A percentile compares a stretch with the other conserved stretches of the same genome.
Evolutionary conservation across 2,888 invertebrate species (phyloP).

Genomic region (Heliconius ethilla): DNA sequence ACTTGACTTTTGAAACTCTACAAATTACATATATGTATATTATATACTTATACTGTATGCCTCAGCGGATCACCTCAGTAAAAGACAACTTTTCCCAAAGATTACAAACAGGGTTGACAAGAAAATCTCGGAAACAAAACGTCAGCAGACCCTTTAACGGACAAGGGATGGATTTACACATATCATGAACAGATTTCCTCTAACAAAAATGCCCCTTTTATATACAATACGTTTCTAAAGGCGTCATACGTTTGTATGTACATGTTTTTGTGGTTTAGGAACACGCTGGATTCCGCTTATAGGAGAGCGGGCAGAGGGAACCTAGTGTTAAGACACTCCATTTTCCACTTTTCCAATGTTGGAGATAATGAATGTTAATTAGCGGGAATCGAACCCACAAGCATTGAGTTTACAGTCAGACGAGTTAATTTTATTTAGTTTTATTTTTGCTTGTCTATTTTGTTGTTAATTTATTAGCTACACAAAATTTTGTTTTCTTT

Average conservation of each 20-base stretch:
- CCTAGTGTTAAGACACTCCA: not conserved
- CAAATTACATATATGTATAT: not conserved
- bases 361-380: not conserved
- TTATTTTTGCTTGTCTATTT: too few species aligned
- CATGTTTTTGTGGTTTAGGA: too few species aligned
- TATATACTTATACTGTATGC: not conserved
- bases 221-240: not conserved
- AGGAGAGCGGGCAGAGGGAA: not conserved
- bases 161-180: constrained; percentile 79
- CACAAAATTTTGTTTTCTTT: too few species aligned
- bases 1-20: not conserved
- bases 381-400: not conserved
- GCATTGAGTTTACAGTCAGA: too few species aligned
- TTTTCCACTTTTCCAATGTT: not conserved
- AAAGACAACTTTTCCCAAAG: constrained; percentile 62
- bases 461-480: too few species aligned
- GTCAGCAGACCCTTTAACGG: constrained; percentile 68
- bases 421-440: too few species aligned
- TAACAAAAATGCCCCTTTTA: constrained; percentile 65
- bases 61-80: constrained; percentile 20
- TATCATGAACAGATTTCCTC: constrained; percentile 78
- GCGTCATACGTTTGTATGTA: not conserved
- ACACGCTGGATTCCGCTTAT: not conserved
- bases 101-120: constrained; percentile 71
- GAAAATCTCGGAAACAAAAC: constrained; percentile 77